Percentiles rank a stretch among this genome's conserved stretches.
Evolutionary conservation across 2,797 vertebrate species (phyloP).

Genomic region (Eidolon dupreanum): DNA sequence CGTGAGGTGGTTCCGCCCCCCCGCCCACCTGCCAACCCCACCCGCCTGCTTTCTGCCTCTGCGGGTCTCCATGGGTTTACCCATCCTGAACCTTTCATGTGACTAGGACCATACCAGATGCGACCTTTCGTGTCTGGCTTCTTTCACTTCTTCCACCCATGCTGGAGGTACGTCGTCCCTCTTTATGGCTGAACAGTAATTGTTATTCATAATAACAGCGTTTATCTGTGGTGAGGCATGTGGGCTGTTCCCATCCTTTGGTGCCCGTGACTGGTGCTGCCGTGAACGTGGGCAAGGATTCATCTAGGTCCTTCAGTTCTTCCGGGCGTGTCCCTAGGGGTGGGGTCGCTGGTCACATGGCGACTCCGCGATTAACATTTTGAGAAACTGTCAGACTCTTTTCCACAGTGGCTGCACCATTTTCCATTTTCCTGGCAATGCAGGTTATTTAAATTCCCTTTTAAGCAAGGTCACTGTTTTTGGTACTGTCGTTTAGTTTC

Average conservation of each 20-base stretch:
- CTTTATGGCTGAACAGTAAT: not conserved
- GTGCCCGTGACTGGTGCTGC: not conserved
- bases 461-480: not conserved
- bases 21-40: accelerated
- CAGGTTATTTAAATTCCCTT: not conserved
- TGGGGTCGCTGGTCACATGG: not conserved
- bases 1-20: not conserved
- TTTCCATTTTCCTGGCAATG: not conserved
- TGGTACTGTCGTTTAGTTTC: not conserved
- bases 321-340: accelerated
- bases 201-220: not conserved
- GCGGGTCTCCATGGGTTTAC: not conserved
- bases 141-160: not conserved
- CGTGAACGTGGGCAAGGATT: too few species aligned
- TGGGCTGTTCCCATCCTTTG: not conserved
- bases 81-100: not conserved
- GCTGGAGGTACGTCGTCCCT: not conserved
- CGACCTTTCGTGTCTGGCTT: not conserved
- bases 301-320: not conserved
- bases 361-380: not conserved
- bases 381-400: not conserved
- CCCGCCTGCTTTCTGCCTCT: not conserved
- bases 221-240: too few species aligned
- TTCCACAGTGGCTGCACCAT: not conserved
- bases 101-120: not conserved